phyloP scores from a whole-genome alignment of 1,140 invertebrate species.

The Pseudomyrmex gracilis region DNA sequence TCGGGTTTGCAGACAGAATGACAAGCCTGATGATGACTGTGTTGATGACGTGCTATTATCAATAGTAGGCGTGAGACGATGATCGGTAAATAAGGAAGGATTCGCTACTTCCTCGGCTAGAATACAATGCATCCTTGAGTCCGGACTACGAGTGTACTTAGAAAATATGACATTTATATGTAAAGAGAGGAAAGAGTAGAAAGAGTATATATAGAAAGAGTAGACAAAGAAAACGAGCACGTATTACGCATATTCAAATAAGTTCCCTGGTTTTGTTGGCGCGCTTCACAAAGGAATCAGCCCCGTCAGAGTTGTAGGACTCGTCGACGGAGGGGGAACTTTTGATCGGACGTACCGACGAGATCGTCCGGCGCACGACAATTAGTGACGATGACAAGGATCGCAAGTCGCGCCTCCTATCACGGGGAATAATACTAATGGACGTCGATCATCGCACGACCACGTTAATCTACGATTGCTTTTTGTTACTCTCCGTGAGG shows the following conservation, averaged over 20 bases:
- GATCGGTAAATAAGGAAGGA: conserved; percentile 19
- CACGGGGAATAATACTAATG: conserved; percentile 57
- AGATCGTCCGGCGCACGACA: conserved; percentile 53
- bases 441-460: conserved; percentile 58
- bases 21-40: not conserved
- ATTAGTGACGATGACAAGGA: conserved; percentile 62
- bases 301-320: conserved; percentile 47
- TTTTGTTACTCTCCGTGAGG: conserved; percentile 23
- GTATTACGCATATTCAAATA: conserved; percentile 55
- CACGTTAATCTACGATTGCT: conserved; percentile 56
- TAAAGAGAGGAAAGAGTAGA: conserved; percentile 15
- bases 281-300: conserved; percentile 53
- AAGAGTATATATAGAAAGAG: conserved; percentile 23
- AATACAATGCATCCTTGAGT: not conserved
- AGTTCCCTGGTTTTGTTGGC: conserved; percentile 50
- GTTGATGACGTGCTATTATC: not conserved
- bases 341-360: conserved; percentile 38
- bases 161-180: conserved; percentile 16
- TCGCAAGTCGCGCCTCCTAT: conserved; percentile 53
- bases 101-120: not conserved
- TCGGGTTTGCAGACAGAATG: not conserved
- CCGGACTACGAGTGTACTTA: not conserved
- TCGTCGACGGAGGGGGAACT: conserved; percentile 39
- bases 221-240: conserved; percentile 31
- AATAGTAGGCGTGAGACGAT: not conserved